phyloP scores from a whole-genome alignment of 2,113 vertebrate genomes.

The Semnopithecus entellus region DNA sequence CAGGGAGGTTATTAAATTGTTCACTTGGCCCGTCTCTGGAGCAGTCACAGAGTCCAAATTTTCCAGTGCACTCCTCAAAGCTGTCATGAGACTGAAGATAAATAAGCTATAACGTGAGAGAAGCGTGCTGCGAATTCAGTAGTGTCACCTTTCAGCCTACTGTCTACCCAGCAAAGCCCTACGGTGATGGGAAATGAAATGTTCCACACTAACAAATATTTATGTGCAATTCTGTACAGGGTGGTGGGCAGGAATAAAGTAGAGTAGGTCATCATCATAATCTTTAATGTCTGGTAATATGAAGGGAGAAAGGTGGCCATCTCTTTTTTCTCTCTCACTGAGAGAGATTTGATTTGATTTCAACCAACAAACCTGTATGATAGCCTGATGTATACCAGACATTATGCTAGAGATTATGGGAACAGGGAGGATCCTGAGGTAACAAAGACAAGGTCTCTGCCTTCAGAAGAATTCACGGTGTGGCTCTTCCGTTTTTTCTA shows the following conservation, averaged over 20 bases:
- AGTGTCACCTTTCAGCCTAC: neutral
- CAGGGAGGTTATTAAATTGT: neutral
- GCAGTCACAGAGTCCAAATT: neutral
- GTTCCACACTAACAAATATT: neutral
- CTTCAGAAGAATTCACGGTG: neutral
- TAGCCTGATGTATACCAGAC: neutral
- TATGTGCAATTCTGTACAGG: neutral
- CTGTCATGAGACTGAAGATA: neutral
- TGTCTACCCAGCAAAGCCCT: neutral
- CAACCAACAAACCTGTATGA: neutral
- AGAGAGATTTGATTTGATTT: neutral
- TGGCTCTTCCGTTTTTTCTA: neutral
- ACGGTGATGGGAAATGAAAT: neutral
- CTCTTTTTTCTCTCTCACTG: neutral
- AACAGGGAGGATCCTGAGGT: neutral
- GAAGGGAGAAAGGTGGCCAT: neutral
- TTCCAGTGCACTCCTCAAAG: neutral
- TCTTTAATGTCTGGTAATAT: neutral
- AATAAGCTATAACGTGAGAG: neutral
- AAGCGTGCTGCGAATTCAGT: neutral
- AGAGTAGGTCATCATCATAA: neutral
- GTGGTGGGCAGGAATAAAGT: neutral
- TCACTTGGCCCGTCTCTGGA: neutral
- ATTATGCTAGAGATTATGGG: neutral
- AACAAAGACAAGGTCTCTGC: neutral